Evolutionary conservation across 2,113 vertebrate species (phyloP).

Genomic region (Phaethon lepturus): DNA sequence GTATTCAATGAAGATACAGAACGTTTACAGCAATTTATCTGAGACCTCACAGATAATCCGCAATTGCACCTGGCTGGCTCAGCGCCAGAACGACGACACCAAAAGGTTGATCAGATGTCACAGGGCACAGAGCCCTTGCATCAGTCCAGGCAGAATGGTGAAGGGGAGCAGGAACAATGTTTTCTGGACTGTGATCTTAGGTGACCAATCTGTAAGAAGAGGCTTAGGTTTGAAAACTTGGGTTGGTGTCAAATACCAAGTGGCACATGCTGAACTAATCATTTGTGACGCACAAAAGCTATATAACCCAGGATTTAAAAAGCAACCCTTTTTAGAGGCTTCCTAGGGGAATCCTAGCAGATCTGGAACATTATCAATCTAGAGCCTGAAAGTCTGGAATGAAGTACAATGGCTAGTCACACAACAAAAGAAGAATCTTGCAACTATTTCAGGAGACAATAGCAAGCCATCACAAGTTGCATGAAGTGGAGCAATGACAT

Average conservation of each 20-base stretch:
- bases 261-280: background rate
- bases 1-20: background rate
- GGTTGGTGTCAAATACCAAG: background rate
- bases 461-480: background rate
- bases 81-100: background rate
- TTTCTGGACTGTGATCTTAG: background rate
- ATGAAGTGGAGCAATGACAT: background rate
- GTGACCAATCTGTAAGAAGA: background rate
- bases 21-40: background rate
- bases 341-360: background rate
- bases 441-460: background rate
- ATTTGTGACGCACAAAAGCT: background rate
- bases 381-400: background rate
- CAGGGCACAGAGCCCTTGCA: background rate
- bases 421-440: background rate
- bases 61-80: background rate
- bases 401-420: background rate
- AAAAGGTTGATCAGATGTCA: background rate
- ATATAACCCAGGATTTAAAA: background rate
- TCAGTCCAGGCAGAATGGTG: background rate
- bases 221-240: background rate
- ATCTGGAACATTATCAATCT: background rate
- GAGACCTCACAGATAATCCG: background rate
- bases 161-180: background rate
- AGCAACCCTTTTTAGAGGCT: background rate